Evolutionary conservation across 1,140 invertebrate species (phyloP), one percentile per base, ranked within the genome.

Genomic region (Aphelinus certus): DNA sequence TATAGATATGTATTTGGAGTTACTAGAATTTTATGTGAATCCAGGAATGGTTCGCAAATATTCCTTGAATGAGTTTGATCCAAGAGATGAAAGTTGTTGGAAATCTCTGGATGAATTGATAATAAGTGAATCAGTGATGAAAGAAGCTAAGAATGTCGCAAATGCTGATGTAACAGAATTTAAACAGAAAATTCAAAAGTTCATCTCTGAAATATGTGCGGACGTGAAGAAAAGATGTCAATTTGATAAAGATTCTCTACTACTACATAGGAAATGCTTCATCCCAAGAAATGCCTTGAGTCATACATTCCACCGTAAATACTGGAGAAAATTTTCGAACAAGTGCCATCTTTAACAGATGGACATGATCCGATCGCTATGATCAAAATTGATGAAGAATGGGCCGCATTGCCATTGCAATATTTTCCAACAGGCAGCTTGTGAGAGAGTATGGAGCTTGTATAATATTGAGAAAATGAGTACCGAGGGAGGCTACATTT

Each of bases 111-210:
- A 64, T 47, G 9, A 48, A 47, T 42, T 64, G 4, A 48, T 42
- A 47, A 1, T 49, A 7, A 26, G 48, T 64, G 3, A 7, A 64
- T 7, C 9, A 7, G 9, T 64, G 3, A 43, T 10, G 7, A 7
- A 47, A 47, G 26, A 64, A 64, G 10, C 48, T 10, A 9, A 48
- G n/a, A 49, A 10, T 26, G 45, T 64, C 10, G 7, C 45, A 7
- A 7, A 64, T 49, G 45, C 51, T 70, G 78, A 46, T 60, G 78
- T 69, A 69, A 26, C 26, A 26, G 80, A 10, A 76, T 82, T 69
- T 83, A 78, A 74, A 71, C 68, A 65, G 77, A 76, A 72, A 81
- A 81, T 66, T 78, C 81, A 78, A 42, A 58, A 73, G 57, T 73
- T 66, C 7, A 48, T 51, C 47, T 3, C 7, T 26, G 62, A 58